A percentile compares a stretch with the other conserved stretches of the same genome.
Conservation (phyloP, 2,888 invertebrate species). For the Noctua pronuba region DNA sequence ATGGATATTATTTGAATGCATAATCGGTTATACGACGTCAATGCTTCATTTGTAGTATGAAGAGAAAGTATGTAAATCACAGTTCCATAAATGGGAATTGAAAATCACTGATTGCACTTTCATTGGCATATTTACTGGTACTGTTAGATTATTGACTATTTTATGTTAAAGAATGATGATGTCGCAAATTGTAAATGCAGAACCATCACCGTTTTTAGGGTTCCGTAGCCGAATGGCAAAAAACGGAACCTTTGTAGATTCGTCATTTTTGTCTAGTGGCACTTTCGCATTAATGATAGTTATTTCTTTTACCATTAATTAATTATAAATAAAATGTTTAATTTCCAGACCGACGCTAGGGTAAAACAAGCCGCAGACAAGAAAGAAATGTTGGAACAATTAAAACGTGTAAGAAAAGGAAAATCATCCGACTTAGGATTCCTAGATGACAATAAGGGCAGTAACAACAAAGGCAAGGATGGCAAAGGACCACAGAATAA, state of each 20-base stretch:
- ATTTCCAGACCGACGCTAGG: conserved; percentile 93
- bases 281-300: background rate
- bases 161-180: too few species aligned
- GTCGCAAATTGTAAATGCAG: background rate
- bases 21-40: background rate
- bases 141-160: too few species aligned
- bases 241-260: too few species aligned
- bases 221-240: too few species aligned
- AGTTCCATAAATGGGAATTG: conserved; percentile 1
- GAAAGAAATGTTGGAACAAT: conserved; percentile 96
- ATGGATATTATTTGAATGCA: background rate
- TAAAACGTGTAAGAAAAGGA: conserved; percentile 98
- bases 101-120: background rate
- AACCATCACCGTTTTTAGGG: background rate
- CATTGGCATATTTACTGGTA: too few species aligned
- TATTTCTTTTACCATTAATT: background rate
- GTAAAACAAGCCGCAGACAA: conserved; percentile 97
- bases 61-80: background rate
- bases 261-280: too few species aligned
- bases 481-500: conserved; percentile 79
- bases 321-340: background rate
- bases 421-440: conserved; percentile 95
- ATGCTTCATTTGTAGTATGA: background rate
- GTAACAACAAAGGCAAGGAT: conserved; percentile 72
- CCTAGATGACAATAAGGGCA: conserved; percentile 92